Evolutionary conservation across 2,797 vertebrate genomes (phyloP).

Genomic region (Rhynchonycteris naso): DNA sequence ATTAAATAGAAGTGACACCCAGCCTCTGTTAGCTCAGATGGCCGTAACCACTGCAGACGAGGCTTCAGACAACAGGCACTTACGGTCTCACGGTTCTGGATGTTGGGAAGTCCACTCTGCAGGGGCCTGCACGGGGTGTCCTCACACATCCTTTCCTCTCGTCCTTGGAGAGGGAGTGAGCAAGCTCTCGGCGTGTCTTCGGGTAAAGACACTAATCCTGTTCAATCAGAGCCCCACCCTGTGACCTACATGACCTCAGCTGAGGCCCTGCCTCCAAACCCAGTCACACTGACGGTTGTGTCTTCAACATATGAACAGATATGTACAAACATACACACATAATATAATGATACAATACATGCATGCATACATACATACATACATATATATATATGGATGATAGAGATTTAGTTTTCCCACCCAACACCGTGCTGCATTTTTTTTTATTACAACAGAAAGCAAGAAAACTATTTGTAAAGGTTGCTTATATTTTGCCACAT

Average conservation of each 20-base stretch:
- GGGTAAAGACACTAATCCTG: not conserved
- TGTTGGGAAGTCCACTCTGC: too few species aligned
- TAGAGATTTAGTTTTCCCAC: too few species aligned
- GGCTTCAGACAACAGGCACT: not conserved
- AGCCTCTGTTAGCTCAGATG: not conserved
- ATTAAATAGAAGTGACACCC: not conserved
- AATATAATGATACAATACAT: too few species aligned
- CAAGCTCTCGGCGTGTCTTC: not conserved
- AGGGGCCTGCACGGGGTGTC: not conserved
- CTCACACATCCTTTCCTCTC: not conserved
- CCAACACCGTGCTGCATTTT: too few species aligned
- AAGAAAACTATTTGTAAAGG: too few species aligned
- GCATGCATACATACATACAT: too few species aligned
- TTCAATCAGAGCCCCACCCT: too few species aligned
- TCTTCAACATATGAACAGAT: not conserved
- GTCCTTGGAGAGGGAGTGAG: not conserved
- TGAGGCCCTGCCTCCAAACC: not conserved
- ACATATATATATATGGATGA: too few species aligned
- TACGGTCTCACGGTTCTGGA: not conserved
- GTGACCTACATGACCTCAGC: not conserved
- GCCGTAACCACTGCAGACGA: not conserved
- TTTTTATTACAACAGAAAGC: too few species aligned
- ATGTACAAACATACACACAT: too few species aligned
- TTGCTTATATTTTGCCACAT: too few species aligned
- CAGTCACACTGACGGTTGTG: not conserved